Evolutionary conservation across 2,888 invertebrate genomes (phyloP), one percentile per base, ranked within the genome.

Genomic region (Chalcis sispes): DNA sequence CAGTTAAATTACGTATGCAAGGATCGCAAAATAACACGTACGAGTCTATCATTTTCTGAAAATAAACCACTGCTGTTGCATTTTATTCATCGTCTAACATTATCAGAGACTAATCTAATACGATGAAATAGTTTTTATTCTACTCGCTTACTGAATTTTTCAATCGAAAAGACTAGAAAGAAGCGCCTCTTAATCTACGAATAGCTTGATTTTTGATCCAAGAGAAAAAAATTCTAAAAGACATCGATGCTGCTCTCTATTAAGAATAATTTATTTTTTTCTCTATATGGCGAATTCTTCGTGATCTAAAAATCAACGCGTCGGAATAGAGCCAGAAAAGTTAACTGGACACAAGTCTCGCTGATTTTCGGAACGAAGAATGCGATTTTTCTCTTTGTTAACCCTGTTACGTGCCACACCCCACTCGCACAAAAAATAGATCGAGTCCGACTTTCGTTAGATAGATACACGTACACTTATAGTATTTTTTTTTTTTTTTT

Each of bases 321-420:
- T 50, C 36, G 56, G 15, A 36, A 0, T 32, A 8, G 42, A 42
- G 2, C 15, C 13, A 46, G 25, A 62, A 15, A 8, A 42, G 15
- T 42, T 13, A 48, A 27, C 27, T n/a, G 46, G 29, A 13, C 46
- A 29, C 42, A n/a, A n/a, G n/a, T n/a, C 58, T 52, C 56, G 32
- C 62, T 72, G 67, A 75, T 75, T 67, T 69, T 75, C 62, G 48
- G 67, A 69, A 42, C 54, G 64, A 72, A 72, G 72, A 72, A 75
- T 72, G 7, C 59, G 36, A 59, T 64, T 72, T 59, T 54, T 58
- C 71, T 70, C 70, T 65, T 72, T 70, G 69, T 74, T 29, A 72
- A 78, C 78, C 78, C 78, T 78, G 78, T 78, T 75, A 72, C 78
- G 74, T 72, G 71, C 74, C 66, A 62, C 56, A n/a, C 50, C 29